A percentile compares a stretch with the other conserved stretches of the same genome.
Evolutionary conservation across 2,113 vertebrate genomes (phyloP).

Genomic region (Synodontis membranacea): DNA sequence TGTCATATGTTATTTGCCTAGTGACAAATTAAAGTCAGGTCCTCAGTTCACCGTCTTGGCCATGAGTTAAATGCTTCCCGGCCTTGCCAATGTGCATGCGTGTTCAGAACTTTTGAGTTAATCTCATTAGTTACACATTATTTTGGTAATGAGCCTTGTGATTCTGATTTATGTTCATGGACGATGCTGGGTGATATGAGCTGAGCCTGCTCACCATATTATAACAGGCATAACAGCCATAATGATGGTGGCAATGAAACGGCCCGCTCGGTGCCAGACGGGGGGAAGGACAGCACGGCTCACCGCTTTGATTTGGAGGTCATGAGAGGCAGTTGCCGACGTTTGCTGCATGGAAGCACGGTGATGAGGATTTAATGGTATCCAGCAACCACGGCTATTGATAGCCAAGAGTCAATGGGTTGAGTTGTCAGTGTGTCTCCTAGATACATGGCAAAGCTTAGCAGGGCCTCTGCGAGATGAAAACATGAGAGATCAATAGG

Average conservation of each 20-base stretch:
- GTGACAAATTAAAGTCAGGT: slow-evolving; percentile 16
- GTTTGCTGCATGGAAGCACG: slow-evolving; percentile 68
- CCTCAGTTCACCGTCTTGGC: slow-evolving; percentile 23
- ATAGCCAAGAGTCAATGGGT: slow-evolving; percentile 75
- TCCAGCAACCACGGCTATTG: slow-evolving; percentile 76
- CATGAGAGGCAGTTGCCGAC: slow-evolving; percentile 64
- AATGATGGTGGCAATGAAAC: slow-evolving; percentile 22
- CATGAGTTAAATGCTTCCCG: slow-evolving; percentile 20
- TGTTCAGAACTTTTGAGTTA: slow-evolving; percentile 37
- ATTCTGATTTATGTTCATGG: slow-evolving; percentile 41
- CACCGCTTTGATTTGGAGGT: slow-evolving; percentile 70
- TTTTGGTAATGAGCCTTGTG: slow-evolving; percentile 43
- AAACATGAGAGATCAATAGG: slow-evolving; percentile 81
- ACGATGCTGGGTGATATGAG: slow-evolving; percentile 25
- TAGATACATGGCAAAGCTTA: slow-evolving; percentile 78
- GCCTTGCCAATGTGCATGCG: slow-evolving; percentile 5
- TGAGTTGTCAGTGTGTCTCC: slow-evolving; percentile 72
- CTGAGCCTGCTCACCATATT: slow-evolving; percentile 8
- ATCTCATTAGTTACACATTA: slow-evolving; percentile 50
- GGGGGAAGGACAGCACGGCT: slow-evolving; percentile 30
- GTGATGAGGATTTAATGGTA: slow-evolving; percentile 81
- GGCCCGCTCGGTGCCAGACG: slow-evolving; percentile 30
- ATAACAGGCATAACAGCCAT: slow-evolving; percentile 39
- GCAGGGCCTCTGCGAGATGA: slow-evolving; percentile 75
- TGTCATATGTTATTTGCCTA: slow-evolving; percentile 5